These are phyloP conservation scores for Lamellibrachia satsuma DNA, from an alignment of 2,888 invertebrate species.

Conservation along the genomic window DNA sequence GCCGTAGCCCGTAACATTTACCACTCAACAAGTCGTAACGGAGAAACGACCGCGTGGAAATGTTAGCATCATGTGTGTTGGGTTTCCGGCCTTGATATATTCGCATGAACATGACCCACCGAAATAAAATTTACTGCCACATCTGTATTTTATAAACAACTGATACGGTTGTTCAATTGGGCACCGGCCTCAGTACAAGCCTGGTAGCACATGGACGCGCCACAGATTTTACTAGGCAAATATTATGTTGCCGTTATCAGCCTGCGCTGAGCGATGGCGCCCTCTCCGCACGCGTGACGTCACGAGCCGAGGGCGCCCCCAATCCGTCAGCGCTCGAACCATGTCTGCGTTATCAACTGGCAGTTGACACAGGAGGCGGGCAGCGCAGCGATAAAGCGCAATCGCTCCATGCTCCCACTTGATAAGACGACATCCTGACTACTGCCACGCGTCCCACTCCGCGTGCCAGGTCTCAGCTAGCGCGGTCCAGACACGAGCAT, in stretches of 20 bases:
- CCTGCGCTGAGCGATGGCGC: background rate
- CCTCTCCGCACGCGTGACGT: background rate
- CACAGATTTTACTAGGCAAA: background rate
- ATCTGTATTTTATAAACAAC: slow-evolving; percentile 13
- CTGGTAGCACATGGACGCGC: background rate
- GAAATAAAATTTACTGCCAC: slow-evolving; percentile 9
- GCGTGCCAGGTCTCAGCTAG: background rate
- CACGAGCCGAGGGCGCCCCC: background rate
- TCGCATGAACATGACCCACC: background rate
- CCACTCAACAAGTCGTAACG: background rate
- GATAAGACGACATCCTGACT: slow-evolving; percentile 6
- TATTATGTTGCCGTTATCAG: background rate
- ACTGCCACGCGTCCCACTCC: background rate
- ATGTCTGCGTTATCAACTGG: background rate
- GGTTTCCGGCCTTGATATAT: background rate
- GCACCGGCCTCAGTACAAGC: background rate
- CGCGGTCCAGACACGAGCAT: background rate
- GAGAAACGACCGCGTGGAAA: background rate
- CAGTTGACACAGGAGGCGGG: background rate
- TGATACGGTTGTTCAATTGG: background rate
- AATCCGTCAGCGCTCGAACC: slow-evolving; percentile 9
- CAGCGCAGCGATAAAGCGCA: slow-evolving; percentile 4
- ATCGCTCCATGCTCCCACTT: background rate
- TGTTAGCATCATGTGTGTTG: background rate
- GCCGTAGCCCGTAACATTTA: background rate